Conservation (phyloP, 2,888 invertebrate genomes). For the Crossocerus cetratus region DNA sequence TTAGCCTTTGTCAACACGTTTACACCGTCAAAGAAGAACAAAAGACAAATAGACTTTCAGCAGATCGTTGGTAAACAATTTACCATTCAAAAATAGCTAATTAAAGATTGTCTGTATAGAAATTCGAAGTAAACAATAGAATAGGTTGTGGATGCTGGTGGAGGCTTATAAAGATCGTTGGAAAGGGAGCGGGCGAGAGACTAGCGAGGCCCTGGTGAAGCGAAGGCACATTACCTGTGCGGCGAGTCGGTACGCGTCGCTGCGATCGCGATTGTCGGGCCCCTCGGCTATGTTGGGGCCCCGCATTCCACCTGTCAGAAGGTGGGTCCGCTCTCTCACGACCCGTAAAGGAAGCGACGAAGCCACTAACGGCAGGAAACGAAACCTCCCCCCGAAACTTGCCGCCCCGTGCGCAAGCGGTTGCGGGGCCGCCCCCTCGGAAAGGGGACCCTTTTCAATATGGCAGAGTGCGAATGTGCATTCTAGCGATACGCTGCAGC, state of each 20-base stretch:
- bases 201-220: constrained; percentile 26
- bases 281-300: constrained; percentile 50
- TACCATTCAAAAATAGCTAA: too few species aligned
- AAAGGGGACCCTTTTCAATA: constrained; percentile 61
- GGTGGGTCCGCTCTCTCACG: constrained; percentile 51
- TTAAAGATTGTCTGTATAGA: too few species aligned
- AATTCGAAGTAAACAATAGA: too few species aligned
- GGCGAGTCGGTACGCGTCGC: constrained; percentile 59
- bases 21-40: too few species aligned
- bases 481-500: constrained; percentile 10
- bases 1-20: too few species aligned
- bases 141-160: background rate
- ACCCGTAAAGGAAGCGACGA: constrained; percentile 32
- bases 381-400: constrained; percentile 18
- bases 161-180: constrained; percentile 2
- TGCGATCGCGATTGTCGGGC: constrained; percentile 59
- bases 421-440: background rate
- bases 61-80: too few species aligned
- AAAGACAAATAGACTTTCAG: too few species aligned
- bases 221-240: constrained; percentile 64
- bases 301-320: constrained; percentile 71
- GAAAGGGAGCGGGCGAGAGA: background rate
- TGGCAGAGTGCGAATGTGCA: constrained; percentile 57
- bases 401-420: background rate
- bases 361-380: constrained; percentile 32